phyloP scores from a whole-genome alignment of 2,113 vertebrate species.

The Myanophis thanlyinensis region DNA sequence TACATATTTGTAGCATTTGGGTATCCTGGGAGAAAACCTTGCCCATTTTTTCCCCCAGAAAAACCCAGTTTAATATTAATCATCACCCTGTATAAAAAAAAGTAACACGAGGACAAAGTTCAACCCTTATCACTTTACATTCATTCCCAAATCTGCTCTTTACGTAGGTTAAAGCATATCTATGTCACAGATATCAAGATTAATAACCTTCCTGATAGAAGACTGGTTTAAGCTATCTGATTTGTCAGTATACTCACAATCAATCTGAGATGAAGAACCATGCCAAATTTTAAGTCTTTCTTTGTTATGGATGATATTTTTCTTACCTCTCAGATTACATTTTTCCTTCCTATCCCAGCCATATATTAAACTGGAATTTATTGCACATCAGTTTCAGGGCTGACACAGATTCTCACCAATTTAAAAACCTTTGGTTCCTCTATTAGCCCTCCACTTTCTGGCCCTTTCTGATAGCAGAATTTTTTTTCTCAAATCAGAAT shows the following conservation, averaged over 20 bases:
- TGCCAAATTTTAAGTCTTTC: neutral
- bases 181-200: neutral
- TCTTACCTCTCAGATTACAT: neutral
- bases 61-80: neutral
- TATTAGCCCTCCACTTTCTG: neutral
- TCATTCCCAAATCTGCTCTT: neutral
- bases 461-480: neutral
- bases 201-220: neutral
- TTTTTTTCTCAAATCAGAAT: neutral
- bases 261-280: neutral
- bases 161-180: neutral
- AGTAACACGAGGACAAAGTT: neutral
- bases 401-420: neutral
- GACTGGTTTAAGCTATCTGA: neutral
- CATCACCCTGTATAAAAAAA: neutral
- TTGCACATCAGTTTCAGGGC: neutral
- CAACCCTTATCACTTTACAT: neutral
- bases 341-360: neutral
- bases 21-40: neutral
- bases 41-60: neutral
- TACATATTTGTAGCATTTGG: neutral
- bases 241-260: neutral
- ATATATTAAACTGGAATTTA: neutral
- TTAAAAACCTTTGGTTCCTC: neutral
- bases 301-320: neutral